Base-by-base conservation (phyloP, 2,888 invertebrate genomes). In the Diogma glabrata region DNA sequence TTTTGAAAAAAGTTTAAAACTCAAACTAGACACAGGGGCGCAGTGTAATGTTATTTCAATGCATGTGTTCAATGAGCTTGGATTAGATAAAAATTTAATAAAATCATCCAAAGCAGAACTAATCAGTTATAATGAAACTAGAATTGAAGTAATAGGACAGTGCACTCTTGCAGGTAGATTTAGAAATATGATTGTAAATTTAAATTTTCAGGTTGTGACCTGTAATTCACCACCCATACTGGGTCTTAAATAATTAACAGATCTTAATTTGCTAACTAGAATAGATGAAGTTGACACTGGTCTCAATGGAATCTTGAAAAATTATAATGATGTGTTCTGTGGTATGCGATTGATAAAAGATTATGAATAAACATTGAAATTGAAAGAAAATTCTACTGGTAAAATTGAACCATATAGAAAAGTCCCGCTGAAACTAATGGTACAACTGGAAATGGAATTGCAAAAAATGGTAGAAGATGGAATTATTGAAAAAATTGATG, bases 191-290 rank as follows among this genome's bases (percentile, higher is more conserved):
- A 17, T 40, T 40, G 2, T 17, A 17, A 17, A 17, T 16, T 40
- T 40, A 40, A 40, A 40, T 17, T 40, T 40, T 40, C 40, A 19
- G 20, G 40, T 40, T 40, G 40, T 19, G 17, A 40, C 14, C 7
- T 40, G 40, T 10, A 40, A 40, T 7, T 40, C 16, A 40, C 40
- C 40, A 17, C 40, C 40, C 10, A 40, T 40, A 17, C 19, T 40
- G 19, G 16, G 19, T 10, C 6, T 40, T 10, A 17, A 9, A 17
- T 40, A 5, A 17, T 17, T 40, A 17, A 20, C 14, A 17, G 17
- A 20, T 10, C 19, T 40, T 17, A 40, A 40, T 14, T 40, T 40
- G 19, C 10, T 40, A 17, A 17, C 5, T 20, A 40, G 8, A 40
- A 40, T 40, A 17, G 40, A 40, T 6, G 14, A n/a, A 8, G 14